Evolutionary conservation across 2,888 invertebrate species (phyloP), one percentile per base, ranked within the genome.

Genomic region (Drosophila colorata): DNA sequence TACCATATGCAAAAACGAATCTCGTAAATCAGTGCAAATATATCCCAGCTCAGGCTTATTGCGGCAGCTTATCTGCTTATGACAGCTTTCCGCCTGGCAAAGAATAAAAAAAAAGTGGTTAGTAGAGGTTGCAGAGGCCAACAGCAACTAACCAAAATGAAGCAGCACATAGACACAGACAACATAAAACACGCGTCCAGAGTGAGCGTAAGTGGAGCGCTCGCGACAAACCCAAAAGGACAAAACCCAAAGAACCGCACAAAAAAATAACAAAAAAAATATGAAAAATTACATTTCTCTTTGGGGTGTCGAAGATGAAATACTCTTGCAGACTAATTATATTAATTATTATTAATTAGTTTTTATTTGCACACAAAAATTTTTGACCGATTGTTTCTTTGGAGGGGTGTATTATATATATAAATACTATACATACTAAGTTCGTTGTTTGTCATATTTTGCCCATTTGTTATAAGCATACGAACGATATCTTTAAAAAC

Each of bases 41-140:
- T 80, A 86, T 78, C 88, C 87, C 67, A 70, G 86, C 80, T 83
- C 80, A 66, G 69, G 91, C 91, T 91, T 91, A 90, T 90, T 90
- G 90, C 90, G 86, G 90, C 81, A 81, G 90, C 91, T 90, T 90
- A 90, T 90, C 90, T 90, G 91, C 91, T 90, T 90, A 90, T 90
- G 90, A 90, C 90, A 90, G 90, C 90, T 91, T 91, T 90, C 88
- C 89, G 90, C 88, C 83, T 80, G 64, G 40, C 49, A 57, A 52
- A 51, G 57, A 53, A 51, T 13, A 47, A 31, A 51, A 47, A 46
- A 18, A 35, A 37, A 23, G 7, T 14, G 44, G 25, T 35, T 41
- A 43, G 44, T 25, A 31, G 55, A 59, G 66, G 25, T 37, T 25
- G 44, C 31, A 43, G 13, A 16, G 52, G 58, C 25, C 59, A 59